Evolutionary conservation across 37 sponge, comb jelly and placozoan genomes (phyloP), one percentile per base, ranked within the genome.

Genomic region (Ephydatia muelleri): DNA sequence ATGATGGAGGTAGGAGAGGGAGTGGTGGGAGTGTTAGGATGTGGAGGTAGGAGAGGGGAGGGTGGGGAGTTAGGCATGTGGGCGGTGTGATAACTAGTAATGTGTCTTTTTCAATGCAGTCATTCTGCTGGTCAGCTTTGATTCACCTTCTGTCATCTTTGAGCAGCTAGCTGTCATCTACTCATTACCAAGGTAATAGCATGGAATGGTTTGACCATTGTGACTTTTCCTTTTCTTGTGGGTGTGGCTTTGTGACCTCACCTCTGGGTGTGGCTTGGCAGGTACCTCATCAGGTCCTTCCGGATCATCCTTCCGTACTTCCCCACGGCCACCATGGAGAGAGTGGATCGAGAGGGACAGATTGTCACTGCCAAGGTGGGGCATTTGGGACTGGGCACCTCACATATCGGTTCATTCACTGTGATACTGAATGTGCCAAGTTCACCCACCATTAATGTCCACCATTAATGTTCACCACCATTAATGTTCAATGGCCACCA

Each of bases 251-350:
- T n/a, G n/a, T n/a, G n/a, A n/a, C n/a, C n/a, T n/a, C n/a, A n/a
- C n/a, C n/a, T n/a, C n/a, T n/a, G 79, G 79, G n/a, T 28, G 80
- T 25, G 64, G 23, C 29, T 40, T 65, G 76, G 28, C 34, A 93
- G 91, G 82, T 97, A 97, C 80, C 87, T 97, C 3, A 85, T 92
- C 33, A 76, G 91, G 16, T 97, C 97, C 35, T 94, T 97, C 78
- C 70, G 90, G 29, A 83, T 97, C 65, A 97, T 97, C 70, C 86
- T 97, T 1, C 97, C 97, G 3, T 94, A 89, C 89, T 97, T 97
- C 86, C 92, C 97, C 35, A 97, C 97, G 2, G 95, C 87, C 11
- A 97, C 97, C 22, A 97, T 97, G 97, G 97, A 97, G 87, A 85
- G 95, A 43, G 82, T 97, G 9, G 97, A 97, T 81, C 77, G 73